Conservation (phyloP, 2,888 invertebrate species). For the Arenicola marina region DNA sequence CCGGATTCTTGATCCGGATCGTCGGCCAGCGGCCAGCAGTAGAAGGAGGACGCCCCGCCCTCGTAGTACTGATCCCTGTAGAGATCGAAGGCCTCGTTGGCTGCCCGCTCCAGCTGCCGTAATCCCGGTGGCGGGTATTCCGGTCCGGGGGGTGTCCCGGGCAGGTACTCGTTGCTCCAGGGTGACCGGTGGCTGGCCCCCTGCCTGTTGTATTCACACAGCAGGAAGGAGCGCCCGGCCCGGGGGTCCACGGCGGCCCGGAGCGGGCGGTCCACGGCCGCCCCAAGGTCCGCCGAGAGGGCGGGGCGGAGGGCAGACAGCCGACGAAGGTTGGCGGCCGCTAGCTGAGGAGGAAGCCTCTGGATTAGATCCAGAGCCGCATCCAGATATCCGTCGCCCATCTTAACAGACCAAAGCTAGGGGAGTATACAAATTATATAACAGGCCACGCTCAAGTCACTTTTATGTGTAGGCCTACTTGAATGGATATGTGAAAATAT, state of each 20-base stretch:
- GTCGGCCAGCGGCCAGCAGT: neutral
- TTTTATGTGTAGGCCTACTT: too few species aligned
- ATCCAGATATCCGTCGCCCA: too few species aligned
- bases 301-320: neutral
- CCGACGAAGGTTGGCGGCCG: neutral
- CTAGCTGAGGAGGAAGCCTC: neutral
- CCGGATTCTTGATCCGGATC: too few species aligned
- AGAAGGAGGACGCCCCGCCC: neutral
- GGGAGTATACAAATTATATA: too few species aligned
- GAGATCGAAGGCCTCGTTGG: neutral
- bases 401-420: too few species aligned
- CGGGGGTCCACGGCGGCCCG: neutral
- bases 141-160: neutral
- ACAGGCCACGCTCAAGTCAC: too few species aligned
- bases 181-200: neutral
- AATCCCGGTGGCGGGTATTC: neutral
- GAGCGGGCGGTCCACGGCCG: neutral
- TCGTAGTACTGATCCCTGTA: neutral
- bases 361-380: neutral
- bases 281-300: neutral
- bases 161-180: neutral
- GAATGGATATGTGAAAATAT: too few species aligned
- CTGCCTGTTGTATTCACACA: neutral
- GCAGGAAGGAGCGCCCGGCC: neutral
- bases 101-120: neutral